Conservation (phyloP, 2,113 vertebrate species). For the Oreochromis aureus region DNA sequence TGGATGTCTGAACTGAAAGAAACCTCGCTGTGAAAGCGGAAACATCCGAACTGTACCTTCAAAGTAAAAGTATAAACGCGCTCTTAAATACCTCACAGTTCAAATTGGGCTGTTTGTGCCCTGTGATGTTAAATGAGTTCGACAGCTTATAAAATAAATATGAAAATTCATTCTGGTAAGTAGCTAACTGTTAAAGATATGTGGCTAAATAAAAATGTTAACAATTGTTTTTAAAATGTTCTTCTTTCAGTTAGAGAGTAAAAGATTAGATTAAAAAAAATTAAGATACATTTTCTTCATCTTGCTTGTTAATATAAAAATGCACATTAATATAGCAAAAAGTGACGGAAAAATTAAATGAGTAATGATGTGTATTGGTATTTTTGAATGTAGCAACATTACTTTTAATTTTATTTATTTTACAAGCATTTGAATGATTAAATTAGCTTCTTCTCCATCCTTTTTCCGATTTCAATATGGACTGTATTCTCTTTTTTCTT, state of each 20-base stretch:
- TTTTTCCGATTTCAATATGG: not conserved
- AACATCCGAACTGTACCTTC: not conserved
- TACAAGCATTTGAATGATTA: not conserved
- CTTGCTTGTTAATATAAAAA: not conserved
- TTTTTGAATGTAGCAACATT: not conserved
- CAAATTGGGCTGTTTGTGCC: not conserved
- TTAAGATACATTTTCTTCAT: not conserved
- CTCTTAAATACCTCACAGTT: not conserved
- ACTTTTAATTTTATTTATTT: not conserved
- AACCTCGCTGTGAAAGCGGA: not conserved
- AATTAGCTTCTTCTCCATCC: not conserved
- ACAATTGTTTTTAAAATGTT: not conserved
- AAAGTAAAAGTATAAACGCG: not conserved
- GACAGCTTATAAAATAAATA: not conserved
- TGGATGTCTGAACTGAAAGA: not conserved
- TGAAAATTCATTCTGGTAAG: not conserved
- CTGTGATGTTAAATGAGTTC: not conserved
- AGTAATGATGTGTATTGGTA: not conserved
- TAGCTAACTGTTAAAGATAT: not conserved
- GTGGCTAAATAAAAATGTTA: not conserved
- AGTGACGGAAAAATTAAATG: not conserved
- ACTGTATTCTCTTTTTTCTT: not conserved
- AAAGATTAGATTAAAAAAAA: accelerated
- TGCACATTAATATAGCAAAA: not conserved
- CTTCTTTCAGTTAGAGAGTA: accelerated